Evolutionary conservation across 2,888 invertebrate genomes (phyloP), one percentile per base, ranked within the genome.

Genomic region (Mallateleia sp.): DNA sequence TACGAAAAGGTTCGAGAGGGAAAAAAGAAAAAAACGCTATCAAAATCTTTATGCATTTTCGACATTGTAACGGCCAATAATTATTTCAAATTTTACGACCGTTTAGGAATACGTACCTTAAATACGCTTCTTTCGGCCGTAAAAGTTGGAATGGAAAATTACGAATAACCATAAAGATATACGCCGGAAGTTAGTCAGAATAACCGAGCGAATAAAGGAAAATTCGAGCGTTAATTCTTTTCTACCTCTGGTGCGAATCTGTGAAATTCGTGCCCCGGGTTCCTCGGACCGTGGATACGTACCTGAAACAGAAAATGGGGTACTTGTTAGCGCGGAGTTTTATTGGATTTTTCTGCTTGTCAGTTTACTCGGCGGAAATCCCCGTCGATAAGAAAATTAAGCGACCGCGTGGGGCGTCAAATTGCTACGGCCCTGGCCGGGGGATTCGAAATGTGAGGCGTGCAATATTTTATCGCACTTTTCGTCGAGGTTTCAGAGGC

Each of bases 401-500:
- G 22, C 47, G 34, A 32, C 1, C 11, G 24, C 9, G n/a, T 14
- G 25, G 58, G 15, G 15, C 28, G 5, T 1, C 7, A 11, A 2
- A 28, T 66, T 67, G 22, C 14, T 9, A 47, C 54, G 22, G 77
- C 25, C 15, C 34, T 67, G 6, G 58, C 34, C 24, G 14, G 18
- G 60, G 7, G 42, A 72, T 66, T 78, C 24, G 50, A 7, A 78
- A 84, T 72, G 38, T 67, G 50, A 66, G 47, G 20, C 50, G 38
- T 66, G 78, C 78, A 72, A 81, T 72, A 78, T 86, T 77, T 86
- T 72, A 81, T 81, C 72, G 54, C 54, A 18, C 38, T 81, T 77
- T 81, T 72, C 78, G 77, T 50, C 69, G 78, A 71, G 78, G 74
- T 74, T 85, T 58, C 64, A 71, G 32, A 81, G 78, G 72, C 54